phyloP scores from a whole-genome alignment of 2,113 vertebrate species.

The Brachypodius melanocephalos region DNA sequence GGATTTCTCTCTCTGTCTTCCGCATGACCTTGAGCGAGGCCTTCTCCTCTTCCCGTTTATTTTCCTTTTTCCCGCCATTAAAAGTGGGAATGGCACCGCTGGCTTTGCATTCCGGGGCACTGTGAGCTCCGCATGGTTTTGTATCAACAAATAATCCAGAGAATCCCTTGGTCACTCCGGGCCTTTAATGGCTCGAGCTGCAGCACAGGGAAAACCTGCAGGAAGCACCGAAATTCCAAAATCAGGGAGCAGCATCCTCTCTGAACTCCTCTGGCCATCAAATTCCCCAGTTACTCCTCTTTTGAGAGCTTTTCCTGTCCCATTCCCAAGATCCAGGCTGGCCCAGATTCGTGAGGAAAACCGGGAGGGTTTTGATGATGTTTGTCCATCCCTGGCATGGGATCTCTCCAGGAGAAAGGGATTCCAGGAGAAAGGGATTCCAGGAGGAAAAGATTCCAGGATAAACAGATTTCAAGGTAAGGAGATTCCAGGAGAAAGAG shows the following conservation, averaged over 20 bases:
- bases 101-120: not conserved
- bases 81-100: not conserved
- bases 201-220: not conserved
- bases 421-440: not conserved
- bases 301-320: not conserved
- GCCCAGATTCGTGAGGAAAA: not conserved
- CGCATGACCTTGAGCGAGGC: not conserved
- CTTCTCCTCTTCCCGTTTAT: fast-evolving
- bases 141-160: not conserved
- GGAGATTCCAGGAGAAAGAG: too few relatives aligned
- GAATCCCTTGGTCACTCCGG: too few relatives aligned
- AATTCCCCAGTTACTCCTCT: not conserved
- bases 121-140: fast-evolving
- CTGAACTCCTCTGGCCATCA: not conserved
- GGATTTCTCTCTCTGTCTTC: not conserved
- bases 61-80: not conserved
- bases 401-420: not conserved
- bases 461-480: too few relatives aligned
- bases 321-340: not conserved
- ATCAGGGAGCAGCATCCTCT: not conserved
- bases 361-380: not conserved
- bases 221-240: not conserved
- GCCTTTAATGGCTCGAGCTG: not conserved
- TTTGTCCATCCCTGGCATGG: not conserved
- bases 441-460: not conserved